Base-by-base conservation (phyloP, 2,888 invertebrate genomes). In the Saturnia japonica region DNA sequence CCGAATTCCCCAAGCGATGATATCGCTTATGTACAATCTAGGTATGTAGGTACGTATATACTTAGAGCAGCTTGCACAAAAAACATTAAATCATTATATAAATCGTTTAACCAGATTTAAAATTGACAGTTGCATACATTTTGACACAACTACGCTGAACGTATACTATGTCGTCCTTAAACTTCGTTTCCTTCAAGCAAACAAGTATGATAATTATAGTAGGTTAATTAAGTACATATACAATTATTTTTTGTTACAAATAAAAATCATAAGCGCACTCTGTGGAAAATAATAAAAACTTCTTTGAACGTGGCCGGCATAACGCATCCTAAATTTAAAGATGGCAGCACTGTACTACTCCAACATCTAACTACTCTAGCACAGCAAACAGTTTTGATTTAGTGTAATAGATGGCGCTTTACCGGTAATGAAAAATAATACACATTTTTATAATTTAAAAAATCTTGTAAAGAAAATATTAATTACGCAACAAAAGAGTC, bases 321-420 rank as follows among this genome's bases (percentile, higher is more conserved):
- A n/a, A 8, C 8, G 9, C n/a, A 51, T n/a, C 8, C 25, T 25
- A 12, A 60, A 14, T 6, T 28, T 60, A 60, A n/a, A 60, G 7
- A 14, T 28, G 57, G 57, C 57, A 60, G 14, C 14, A 28, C 57
- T 60, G 28, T 25, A 12, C 6, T 4, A 11, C 12, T 1, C 22
- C 7, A 22, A 8, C 8, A 11, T 54, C 8, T 11, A 57, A 57
- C 57, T 25, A 12, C 22, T 12, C 25, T 25, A n/a, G 64, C 3
- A 40, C 4, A 12, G 16, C 6, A 64, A 64, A 6, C n/a, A 22
- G 42, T 66, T 67, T 54, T 72, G 69, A 70, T 64, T 70, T 72
- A 43, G 12, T 42, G 19, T 22, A 1, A 57, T 67, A 75, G 72
- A 72, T 72, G 73, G 74, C 74, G 76, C 73, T 72, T n/a, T 25